Evolutionary conservation across 1,140 invertebrate species (phyloP).

Genomic region (Brachionus paranguensis): DNA sequence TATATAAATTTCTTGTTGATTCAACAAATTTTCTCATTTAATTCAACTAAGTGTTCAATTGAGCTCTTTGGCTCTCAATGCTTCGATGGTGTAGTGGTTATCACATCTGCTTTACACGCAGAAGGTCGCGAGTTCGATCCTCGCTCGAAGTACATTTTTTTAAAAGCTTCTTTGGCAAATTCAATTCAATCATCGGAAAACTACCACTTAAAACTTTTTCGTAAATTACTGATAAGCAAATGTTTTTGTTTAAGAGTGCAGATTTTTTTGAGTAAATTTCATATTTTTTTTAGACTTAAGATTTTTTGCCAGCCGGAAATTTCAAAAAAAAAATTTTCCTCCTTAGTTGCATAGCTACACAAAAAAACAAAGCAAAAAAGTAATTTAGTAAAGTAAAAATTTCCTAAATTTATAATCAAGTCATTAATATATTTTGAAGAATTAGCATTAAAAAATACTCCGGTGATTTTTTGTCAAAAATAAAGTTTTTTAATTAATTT

Average conservation of each 20-base stretch:
- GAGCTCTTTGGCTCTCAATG: background rate
- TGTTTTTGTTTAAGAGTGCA: background rate
- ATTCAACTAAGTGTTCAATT: background rate
- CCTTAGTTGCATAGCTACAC: background rate
- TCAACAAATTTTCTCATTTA: background rate
- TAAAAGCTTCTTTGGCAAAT: background rate
- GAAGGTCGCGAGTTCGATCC: slow-evolving; percentile 44
- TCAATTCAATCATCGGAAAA: background rate
- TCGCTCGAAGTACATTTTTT: slow-evolving; percentile 43
- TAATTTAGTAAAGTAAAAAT: background rate
- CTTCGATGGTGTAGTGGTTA: slow-evolving; percentile 44
- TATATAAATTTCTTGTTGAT: background rate
- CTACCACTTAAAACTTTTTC: background rate
- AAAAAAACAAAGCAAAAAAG: background rate
- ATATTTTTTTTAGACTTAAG: too few relatives aligned
- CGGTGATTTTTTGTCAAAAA: background rate
- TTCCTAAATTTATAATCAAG: background rate
- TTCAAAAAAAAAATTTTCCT: background rate
- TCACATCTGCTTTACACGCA: slow-evolving; percentile 44
- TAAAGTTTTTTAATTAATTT: background rate
- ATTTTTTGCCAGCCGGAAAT: background rate
- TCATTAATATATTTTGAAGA: background rate
- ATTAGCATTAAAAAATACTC: background rate
- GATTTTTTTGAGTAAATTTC: background rate
- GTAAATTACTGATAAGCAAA: background rate